phyloP scores from a whole-genome alignment of 2,888 invertebrate genomes.

The Sycophila texana region DNA sequence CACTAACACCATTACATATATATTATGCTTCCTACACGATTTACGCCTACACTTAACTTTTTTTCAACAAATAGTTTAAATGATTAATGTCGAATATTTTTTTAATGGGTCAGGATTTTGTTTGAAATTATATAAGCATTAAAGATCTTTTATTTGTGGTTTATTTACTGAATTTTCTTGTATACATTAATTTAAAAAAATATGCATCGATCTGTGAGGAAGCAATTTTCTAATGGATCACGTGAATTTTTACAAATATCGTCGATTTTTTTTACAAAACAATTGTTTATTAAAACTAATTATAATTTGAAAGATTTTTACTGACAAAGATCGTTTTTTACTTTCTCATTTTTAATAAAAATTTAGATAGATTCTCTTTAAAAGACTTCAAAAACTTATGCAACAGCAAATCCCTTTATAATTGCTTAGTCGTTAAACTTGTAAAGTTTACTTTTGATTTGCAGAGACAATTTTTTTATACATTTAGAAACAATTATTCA shows the following conservation, averaged over 20 bases:
- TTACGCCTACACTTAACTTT: too few species aligned
- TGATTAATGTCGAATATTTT: too few species aligned
- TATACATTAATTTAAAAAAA: constrained; percentile 57
- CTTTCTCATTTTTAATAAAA: constrained; percentile 12
- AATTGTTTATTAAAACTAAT: constrained; percentile 29
- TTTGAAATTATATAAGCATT: background rate
- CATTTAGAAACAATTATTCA: constrained; percentile 29
- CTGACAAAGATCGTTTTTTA: constrained; percentile 26
- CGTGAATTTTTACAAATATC: constrained; percentile 45
- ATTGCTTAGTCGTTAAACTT: constrained; percentile 31
- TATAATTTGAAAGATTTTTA: constrained; percentile 27
- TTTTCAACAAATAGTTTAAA: too few species aligned
- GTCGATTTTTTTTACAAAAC: constrained; percentile 44
- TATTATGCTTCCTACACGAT: too few species aligned
- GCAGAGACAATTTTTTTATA: constrained; percentile 31
- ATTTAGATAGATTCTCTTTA: constrained; percentile 36
- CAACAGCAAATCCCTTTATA: constrained; percentile 20
- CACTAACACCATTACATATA: too few species aligned
- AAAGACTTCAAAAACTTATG: constrained; percentile 49
- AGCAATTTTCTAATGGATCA: constrained; percentile 45
- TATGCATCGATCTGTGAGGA: constrained; percentile 49
- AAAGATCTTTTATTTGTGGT: constrained; percentile 22
- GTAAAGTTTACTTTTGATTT: constrained; percentile 7
- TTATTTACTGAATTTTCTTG: constrained; percentile 52
- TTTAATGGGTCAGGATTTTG: background rate